phyloP scores from a whole-genome alignment of 2,888 invertebrate species.

The Gymnoscelis rufifasciata region DNA sequence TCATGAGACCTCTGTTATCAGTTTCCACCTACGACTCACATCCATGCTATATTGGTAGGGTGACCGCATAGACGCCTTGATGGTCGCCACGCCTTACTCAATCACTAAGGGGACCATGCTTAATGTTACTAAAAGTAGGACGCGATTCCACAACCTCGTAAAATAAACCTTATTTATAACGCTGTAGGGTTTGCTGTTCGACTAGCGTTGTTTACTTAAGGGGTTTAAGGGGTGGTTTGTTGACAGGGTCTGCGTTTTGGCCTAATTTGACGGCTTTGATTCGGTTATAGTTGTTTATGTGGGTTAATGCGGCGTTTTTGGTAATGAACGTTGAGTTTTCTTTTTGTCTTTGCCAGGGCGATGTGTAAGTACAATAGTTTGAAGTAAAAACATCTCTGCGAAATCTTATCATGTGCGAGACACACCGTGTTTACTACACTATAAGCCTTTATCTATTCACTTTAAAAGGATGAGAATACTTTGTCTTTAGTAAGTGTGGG shows the following conservation, averaged over 20 bases:
- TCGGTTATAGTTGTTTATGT: slow-evolving; percentile 34
- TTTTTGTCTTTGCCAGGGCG: background rate
- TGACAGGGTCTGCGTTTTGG: slow-evolving; percentile 40
- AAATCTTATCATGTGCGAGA: no score
- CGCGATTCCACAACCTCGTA: slow-evolving; percentile 44
- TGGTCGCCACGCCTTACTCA: slow-evolving; percentile 64
- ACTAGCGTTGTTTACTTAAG: slow-evolving; percentile 33
- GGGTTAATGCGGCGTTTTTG: slow-evolving; percentile 14
- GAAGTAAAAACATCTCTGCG: no score
- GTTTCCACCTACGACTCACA: slow-evolving; percentile 39
- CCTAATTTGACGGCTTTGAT: slow-evolving; percentile 48
- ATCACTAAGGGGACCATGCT: slow-evolving; percentile 58
- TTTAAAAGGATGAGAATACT: no score
- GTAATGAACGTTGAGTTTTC: slow-evolving; percentile 10
- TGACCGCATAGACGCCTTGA: slow-evolving; percentile 52
- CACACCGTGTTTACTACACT: no score
- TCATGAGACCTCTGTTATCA: slow-evolving; percentile 42
- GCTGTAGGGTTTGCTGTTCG: slow-evolving; percentile 31
- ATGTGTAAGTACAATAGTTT: background rate
- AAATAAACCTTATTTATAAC: slow-evolving; percentile 39
- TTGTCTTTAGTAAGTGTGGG: no score
- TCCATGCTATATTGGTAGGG: slow-evolving; percentile 44
- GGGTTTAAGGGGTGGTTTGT: slow-evolving; percentile 49
- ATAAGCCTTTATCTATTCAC: no score
- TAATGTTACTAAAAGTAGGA: slow-evolving; percentile 66